Evolutionary conservation across 1,140 invertebrate species (phyloP).

Genomic region (Sesamia nonagrioides): DNA sequence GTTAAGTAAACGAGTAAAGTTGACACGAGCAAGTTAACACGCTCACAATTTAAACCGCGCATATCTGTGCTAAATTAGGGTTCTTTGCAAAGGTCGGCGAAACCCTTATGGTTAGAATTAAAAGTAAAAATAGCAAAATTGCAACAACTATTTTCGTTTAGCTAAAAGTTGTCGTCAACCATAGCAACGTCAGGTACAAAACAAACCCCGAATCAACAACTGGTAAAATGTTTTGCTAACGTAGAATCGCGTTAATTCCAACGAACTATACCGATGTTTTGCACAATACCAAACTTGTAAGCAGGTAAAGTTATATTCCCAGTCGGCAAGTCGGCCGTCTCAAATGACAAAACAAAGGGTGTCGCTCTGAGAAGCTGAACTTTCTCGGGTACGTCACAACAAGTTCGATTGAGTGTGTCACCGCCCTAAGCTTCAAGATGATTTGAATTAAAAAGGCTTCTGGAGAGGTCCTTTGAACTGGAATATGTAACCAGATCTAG

Average conservation of each 20-base stretch:
- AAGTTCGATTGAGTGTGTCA: conserved; percentile 49
- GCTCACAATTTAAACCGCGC: conserved; percentile 37
- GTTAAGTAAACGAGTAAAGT: conserved; percentile 46
- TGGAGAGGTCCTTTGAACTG: conserved; percentile 38
- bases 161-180: neutral
- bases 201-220: neutral
- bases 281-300: conserved; percentile 42
- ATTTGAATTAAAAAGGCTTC: conserved; percentile 52
- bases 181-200: too few relatives aligned
- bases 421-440: conserved; percentile 39
- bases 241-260: conserved; percentile 20
- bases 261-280: conserved; percentile 32
- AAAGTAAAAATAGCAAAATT: too few relatives aligned
- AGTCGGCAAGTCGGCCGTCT: conserved; percentile 57
- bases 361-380: conserved; percentile 34
- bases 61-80: conserved; percentile 39
- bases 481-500: conserved; percentile 37
- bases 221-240: conserved; percentile 17
- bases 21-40: conserved; percentile 20
- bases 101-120: conserved; percentile 21
- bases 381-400: conserved; percentile 49
- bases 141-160: neutral
- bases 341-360: conserved; percentile 76
- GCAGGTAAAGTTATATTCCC: conserved; percentile 57
- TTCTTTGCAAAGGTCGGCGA: conserved; percentile 31